Evolutionary conservation across 2,113 vertebrate species (phyloP).

Genomic region (Neolamprologus modestus): DNA sequence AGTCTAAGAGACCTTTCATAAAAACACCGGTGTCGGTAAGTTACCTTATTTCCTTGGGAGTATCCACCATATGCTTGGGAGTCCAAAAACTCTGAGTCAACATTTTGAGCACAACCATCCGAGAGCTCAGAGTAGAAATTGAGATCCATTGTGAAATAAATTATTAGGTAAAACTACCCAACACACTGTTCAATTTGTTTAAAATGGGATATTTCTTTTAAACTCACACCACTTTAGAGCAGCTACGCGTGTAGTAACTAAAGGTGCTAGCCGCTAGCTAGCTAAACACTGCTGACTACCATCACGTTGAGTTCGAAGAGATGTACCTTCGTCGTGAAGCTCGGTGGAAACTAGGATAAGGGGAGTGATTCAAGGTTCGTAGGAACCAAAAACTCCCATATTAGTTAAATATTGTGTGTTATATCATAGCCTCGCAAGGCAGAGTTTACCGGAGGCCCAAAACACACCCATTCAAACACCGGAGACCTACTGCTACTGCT

Average conservation of each 20-base stretch:
- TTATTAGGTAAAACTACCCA: background rate
- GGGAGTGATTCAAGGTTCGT: background rate
- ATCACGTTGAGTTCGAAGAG: background rate
- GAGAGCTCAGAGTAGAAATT: conserved; percentile 70
- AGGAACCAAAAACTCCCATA: background rate
- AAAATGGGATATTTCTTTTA: background rate
- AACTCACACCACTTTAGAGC: background rate
- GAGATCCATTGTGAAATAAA: conserved; percentile 50
- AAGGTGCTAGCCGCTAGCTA: conserved; percentile 17
- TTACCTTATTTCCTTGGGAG: conserved; percentile 59
- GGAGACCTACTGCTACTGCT: background rate
- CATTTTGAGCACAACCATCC: conserved; percentile 58
- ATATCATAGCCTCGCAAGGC: background rate
- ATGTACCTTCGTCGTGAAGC: background rate
- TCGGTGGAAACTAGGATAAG: accelerated
- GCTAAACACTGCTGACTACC: background rate
- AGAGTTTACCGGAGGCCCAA: background rate
- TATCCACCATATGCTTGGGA: conserved; percentile 54
- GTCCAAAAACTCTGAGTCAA: conserved; percentile 65
- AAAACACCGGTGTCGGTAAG: background rate
- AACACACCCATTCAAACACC: background rate
- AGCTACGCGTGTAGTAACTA: background rate
- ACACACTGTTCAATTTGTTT: background rate
- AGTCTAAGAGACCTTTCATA: background rate
- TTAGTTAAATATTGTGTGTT: background rate